Percentiles rank a stretch among this genome's conserved stretches.
Conservation (phyloP, 2,888 invertebrate species). For the Caenorhabditis sp. region DNA sequence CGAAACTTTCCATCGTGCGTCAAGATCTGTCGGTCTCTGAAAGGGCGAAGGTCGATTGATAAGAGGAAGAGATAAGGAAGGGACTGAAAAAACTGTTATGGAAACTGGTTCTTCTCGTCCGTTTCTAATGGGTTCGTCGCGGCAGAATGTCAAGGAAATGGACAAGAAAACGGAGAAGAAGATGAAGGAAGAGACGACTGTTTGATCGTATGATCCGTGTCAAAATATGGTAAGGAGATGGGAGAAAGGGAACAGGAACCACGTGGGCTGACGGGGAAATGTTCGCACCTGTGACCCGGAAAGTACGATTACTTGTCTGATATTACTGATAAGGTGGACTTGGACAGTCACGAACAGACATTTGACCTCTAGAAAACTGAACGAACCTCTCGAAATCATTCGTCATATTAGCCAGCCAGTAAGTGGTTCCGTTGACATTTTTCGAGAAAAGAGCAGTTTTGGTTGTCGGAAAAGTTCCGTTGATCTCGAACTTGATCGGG, state of each 20-base stretch:
- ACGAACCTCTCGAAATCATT: slow-evolving; percentile 36
- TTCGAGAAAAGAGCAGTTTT: slow-evolving; percentile 49
- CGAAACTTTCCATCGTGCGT: slow-evolving; percentile 63
- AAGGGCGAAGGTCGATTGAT: background rate
- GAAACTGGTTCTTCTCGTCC: slow-evolving; percentile 3
- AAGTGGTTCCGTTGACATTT: slow-evolving; percentile 61
- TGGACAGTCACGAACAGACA: too few species aligned
- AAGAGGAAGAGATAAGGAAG: background rate
- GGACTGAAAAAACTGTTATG: background rate
- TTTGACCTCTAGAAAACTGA: too few species aligned
- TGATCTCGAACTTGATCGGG: slow-evolving; percentile 63
- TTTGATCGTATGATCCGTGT: slow-evolving; percentile 35
- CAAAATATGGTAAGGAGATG: slow-evolving; percentile 24
- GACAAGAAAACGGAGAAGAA: background rate
- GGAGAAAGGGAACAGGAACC: background rate
- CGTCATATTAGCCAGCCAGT: slow-evolving; percentile 61
- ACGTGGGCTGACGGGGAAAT: slow-evolving; percentile 4
- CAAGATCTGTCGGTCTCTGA: slow-evolving; percentile 61
- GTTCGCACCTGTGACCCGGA: slow-evolving; percentile 8
- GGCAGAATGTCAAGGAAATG: too few species aligned
- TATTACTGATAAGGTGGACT: too few species aligned
- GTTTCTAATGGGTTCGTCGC: too few species aligned
- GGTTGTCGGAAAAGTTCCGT: slow-evolving; percentile 52
- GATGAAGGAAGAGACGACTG: too few species aligned
- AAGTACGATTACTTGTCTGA: too few species aligned